A percentile compares a stretch with the other conserved stretches of the same genome.
Evolutionary conservation across 2,888 invertebrate species (phyloP).

Genomic region (Acanthosepion pharaonis): DNA sequence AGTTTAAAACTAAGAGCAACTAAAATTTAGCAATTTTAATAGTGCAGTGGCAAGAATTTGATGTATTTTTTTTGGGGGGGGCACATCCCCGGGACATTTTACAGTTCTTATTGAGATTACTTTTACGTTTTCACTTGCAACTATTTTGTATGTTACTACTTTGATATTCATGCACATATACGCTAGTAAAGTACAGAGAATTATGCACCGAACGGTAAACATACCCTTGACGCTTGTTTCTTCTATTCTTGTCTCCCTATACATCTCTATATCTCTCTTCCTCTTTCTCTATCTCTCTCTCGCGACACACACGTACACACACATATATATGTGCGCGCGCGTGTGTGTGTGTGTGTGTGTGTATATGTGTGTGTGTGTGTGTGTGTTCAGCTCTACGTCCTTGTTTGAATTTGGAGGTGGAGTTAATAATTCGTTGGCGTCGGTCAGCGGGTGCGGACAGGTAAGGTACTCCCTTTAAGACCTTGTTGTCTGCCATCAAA

Average conservation of each 20-base stretch:
- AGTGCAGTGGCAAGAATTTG: too few relatives aligned
- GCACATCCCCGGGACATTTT: too few relatives aligned
- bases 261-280: background rate
- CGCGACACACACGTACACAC: background rate
- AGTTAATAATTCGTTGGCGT: conserved; percentile 20
- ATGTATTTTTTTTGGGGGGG: too few relatives aligned
- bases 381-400: background rate
- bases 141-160: background rate
- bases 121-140: background rate
- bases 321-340: background rate
- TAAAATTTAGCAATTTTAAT: too few relatives aligned
- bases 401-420: background rate
- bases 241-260: background rate
- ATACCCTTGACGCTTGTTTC: background rate
- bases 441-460: conserved; percentile 33
- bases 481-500: conserved; percentile 33
- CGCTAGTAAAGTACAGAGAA: background rate
- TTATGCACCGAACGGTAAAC: background rate
- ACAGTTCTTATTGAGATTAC: too few relatives aligned
- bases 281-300: background rate
- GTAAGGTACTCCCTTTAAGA: conserved; percentile 4
- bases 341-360: background rate
- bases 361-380: background rate
- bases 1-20: too few relatives aligned
- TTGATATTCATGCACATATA: background rate